Evolutionary conservation across 2,797 vertebrate species (phyloP).

Genomic region (Spinibarbus caldwelli): DNA sequence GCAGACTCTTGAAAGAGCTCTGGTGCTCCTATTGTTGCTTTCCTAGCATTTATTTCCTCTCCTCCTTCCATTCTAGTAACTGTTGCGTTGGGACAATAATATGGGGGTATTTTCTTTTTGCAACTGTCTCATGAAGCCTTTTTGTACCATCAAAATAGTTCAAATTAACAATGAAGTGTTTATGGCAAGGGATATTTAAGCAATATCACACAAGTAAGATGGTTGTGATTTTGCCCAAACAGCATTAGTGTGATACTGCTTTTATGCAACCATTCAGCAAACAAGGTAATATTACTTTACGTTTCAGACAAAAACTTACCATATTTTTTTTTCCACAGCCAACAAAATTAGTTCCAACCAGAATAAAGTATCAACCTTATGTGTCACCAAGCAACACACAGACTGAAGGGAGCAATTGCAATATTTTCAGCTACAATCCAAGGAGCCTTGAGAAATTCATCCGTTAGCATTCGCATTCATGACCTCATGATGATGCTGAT

Average conservation of each 20-base stretch:
- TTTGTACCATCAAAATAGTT: neutral
- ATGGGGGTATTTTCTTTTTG: neutral
- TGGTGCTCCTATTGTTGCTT: conserved; percentile 69
- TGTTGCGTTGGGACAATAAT: neutral
- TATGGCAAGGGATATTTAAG: neutral
- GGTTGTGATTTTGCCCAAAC: neutral
- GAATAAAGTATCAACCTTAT: neutral
- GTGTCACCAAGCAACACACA: neutral
- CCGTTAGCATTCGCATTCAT: neutral
- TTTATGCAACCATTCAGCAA: neutral
- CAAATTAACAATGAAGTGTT: neutral
- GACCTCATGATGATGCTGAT: neutral
- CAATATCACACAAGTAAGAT: neutral
- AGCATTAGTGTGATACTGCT: neutral
- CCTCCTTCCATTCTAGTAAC: neutral
- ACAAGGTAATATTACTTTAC: too few relatives aligned
- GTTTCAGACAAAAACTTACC: too few relatives aligned
- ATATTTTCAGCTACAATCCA: neutral
- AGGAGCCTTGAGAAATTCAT: neutral
- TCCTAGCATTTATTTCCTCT: conserved; percentile 20
- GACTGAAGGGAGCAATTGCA: too few relatives aligned
- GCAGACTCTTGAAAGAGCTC: conserved; percentile 76
- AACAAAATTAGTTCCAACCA: too few relatives aligned
- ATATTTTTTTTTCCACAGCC: too few relatives aligned
- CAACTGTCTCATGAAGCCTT: neutral